A percentile compares a stretch with the other conserved stretches of the same genome.
phyloP scores from a whole-genome alignment of 2,113 vertebrate species.

The Cepphus grylle region DNA sequence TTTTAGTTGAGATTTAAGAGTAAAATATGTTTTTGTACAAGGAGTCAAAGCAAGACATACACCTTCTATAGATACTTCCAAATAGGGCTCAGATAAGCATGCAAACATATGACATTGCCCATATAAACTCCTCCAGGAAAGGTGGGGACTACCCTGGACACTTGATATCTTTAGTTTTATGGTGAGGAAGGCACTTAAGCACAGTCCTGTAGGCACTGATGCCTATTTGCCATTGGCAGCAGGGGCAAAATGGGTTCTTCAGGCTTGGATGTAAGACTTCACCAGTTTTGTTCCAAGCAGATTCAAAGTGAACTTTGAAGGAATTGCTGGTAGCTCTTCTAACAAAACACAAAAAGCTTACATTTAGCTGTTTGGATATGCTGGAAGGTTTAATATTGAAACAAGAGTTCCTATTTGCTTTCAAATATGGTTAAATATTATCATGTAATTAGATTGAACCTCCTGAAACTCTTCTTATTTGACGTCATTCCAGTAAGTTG shows the following conservation, averaged over 20 bases:
- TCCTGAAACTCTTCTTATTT: neutral
- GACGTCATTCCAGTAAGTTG: constrained; percentile 6
- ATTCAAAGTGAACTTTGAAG: neutral
- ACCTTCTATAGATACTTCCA: neutral
- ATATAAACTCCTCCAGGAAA: neutral
- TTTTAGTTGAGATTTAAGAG: neutral
- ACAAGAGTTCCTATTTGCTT: neutral
- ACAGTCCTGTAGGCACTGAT: neutral
- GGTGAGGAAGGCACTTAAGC: neutral
- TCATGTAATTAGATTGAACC: constrained; percentile 31
- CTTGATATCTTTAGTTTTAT: neutral
- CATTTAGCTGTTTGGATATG: neutral
- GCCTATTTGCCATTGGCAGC: neutral
- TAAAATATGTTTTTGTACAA: neutral
- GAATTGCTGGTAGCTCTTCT: neutral
- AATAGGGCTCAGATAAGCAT: neutral
- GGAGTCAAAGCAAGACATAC: neutral
- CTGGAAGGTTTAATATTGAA: constrained; percentile 65
- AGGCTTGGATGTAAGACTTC: neutral
- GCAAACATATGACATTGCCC: neutral
- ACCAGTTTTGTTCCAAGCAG: neutral
- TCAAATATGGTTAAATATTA: constrained; percentile 69
- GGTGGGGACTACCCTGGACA: neutral
- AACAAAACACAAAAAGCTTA: neutral
- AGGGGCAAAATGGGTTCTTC: neutral